Percentiles rank a stretch among this genome's conserved stretches.
Evolutionary conservation across 2,888 invertebrate species (phyloP).

Genomic region (Tenthredo mesomela): DNA sequence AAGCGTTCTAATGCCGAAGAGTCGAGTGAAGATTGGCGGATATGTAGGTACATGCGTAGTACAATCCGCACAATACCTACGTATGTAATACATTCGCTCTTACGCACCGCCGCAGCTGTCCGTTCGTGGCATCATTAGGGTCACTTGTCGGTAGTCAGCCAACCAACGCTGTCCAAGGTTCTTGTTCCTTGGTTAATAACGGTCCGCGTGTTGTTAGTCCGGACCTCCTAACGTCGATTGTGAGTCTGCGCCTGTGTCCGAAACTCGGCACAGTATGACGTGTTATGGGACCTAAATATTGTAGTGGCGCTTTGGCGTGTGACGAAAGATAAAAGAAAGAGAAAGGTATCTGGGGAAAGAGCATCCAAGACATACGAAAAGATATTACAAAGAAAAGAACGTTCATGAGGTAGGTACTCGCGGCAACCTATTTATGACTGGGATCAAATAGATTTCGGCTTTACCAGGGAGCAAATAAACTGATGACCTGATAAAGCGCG

Average conservation of each 20-base stretch:
- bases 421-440: background rate
- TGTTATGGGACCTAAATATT: background rate
- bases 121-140: slow-evolving; percentile 68
- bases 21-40: background rate
- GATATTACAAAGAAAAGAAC: background rate
- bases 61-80: slow-evolving; percentile 29
- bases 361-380: background rate
- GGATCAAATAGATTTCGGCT: background rate
- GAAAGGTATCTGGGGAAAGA: background rate
- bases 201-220: background rate
- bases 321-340: background rate
- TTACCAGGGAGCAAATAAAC: background rate
- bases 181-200: slow-evolving; percentile 66
- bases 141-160: slow-evolving; percentile 63
- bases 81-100: background rate
- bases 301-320: slow-evolving; percentile 15
- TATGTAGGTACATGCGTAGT: background rate
- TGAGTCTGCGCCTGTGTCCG: background rate
- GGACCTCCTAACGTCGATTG: background rate
- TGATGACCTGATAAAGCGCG: slow-evolving; percentile 7
- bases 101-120: slow-evolving; percentile 39
- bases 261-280: background rate
- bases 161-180: slow-evolving; percentile 73
- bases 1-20: slow-evolving; percentile 7
- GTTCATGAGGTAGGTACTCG: background rate